phyloP scores from a whole-genome alignment of 1,140 invertebrate genomes.

The Drosophila orosa region DNA sequence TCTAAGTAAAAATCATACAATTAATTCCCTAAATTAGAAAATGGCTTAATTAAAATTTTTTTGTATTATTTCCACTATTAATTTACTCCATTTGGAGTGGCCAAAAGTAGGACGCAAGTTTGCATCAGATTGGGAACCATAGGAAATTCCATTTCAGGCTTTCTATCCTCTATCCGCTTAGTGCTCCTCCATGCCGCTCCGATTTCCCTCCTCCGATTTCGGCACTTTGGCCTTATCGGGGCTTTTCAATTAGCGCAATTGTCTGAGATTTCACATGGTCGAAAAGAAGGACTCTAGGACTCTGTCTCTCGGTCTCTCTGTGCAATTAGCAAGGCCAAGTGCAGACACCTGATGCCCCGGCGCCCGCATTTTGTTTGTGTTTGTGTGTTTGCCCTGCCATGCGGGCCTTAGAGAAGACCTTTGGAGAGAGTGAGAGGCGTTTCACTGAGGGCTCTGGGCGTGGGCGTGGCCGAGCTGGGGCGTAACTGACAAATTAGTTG shows the following conservation, averaged over 20 bases:
- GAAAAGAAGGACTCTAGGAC: conserved; percentile 51
- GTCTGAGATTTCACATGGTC: conserved; percentile 77
- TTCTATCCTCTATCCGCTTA: conserved; percentile 8
- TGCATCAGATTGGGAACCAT: conserved; percentile 21
- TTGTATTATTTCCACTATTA: neutral
- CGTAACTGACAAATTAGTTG: conserved; percentile 80
- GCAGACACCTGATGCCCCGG: conserved; percentile 74
- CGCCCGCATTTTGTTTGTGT: conserved; percentile 19
- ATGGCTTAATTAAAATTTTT: conserved; percentile 7
- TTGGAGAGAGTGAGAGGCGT: neutral
- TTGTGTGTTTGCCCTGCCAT: conserved; percentile 54
- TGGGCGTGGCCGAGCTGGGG: conserved; percentile 44
- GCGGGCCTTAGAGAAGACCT: conserved; percentile 40
- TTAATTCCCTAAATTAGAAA: neutral
- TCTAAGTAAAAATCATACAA: neutral
- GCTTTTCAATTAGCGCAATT: conserved; percentile 79
- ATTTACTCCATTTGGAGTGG: conserved; percentile 2
- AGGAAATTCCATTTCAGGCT: conserved; percentile 18
- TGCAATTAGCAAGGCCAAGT: conserved; percentile 79
- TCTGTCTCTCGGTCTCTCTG: conserved; percentile 9
- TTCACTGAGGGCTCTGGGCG: conserved; percentile 1
- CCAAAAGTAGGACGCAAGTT: conserved; percentile 14
- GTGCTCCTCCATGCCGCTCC: neutral
- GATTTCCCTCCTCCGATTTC: conserved; percentile 21
- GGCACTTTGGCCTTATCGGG: conserved; percentile 67